phyloP scores from a whole-genome alignment of 2,113 vertebrate species.

The Opisthocomus hoazin region DNA sequence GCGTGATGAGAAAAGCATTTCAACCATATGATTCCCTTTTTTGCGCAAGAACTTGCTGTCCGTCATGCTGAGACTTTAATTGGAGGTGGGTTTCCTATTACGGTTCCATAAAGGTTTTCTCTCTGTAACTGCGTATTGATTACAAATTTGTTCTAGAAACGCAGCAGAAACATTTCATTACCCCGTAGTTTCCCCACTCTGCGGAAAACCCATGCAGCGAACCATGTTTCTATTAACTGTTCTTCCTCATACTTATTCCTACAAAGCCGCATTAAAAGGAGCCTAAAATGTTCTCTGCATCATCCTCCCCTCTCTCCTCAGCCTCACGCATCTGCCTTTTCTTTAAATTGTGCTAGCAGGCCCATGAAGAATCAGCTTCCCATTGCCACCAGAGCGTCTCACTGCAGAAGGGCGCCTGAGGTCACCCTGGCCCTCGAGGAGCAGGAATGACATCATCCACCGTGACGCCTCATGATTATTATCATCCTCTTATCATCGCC shows the following conservation, averaged over 20 bases:
- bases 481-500: not conserved
- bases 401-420: not conserved
- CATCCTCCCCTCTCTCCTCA: not conserved
- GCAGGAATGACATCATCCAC: not conserved
- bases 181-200: not conserved
- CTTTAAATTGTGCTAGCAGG: not conserved
- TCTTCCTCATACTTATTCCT: not conserved
- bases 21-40: not conserved
- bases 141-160: not conserved
- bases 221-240: not conserved
- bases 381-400: not conserved
- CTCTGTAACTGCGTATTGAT: not conserved
- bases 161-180: not conserved
- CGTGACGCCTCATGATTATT: not conserved
- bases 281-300: not conserved
- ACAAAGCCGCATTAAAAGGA: not conserved
- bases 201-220: rapidly evolving
- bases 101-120: not conserved
- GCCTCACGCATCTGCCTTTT: not conserved
- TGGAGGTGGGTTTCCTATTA: not conserved
- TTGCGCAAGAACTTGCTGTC: not conserved
- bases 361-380: not conserved
- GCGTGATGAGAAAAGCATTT: not conserved
- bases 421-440: not conserved
- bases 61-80: not conserved